Conservation (phyloP, 1,140 invertebrate genomes). For the Zaprionus camerounensis region DNA sequence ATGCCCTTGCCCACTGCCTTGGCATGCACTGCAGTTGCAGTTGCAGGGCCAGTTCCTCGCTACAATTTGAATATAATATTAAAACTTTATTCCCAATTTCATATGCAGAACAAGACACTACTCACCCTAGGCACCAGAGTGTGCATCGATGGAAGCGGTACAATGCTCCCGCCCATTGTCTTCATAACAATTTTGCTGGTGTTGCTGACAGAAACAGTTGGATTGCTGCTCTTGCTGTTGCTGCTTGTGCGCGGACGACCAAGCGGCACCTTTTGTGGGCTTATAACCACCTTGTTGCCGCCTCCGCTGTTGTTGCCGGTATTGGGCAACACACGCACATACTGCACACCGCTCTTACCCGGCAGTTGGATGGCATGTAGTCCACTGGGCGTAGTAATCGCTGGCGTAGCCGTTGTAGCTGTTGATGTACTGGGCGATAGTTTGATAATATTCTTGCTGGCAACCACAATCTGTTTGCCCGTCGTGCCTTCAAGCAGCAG, state of each 20-base stretch:
- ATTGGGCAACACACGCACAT: constrained; percentile 70
- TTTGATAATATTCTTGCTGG: background rate
- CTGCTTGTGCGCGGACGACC: constrained; percentile 31
- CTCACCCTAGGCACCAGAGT: constrained; percentile 64
- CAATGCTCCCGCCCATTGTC: constrained; percentile 61
- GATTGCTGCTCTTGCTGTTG: constrained; percentile 1
- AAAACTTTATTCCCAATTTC: background rate
- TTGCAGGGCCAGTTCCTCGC: constrained; percentile 40
- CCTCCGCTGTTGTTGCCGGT: constrained; percentile 5
- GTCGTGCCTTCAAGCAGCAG: background rate
- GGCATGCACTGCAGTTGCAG: constrained; percentile 1
- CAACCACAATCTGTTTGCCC: constrained; percentile 2
- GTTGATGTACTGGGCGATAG: background rate
- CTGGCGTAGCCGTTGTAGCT: background rate
- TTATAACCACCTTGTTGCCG: constrained; percentile 8
- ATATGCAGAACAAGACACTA: background rate
- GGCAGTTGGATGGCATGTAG: constrained; percentile 70
- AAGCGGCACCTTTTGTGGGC: constrained; percentile 51
- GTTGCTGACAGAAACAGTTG: constrained; percentile 43
- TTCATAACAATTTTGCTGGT: constrained; percentile 72
- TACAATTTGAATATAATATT: constrained; percentile 7
- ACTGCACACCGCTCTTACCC: constrained; percentile 75
- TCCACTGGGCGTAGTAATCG: constrained; percentile 24
- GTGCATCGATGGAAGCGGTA: constrained; percentile 59
- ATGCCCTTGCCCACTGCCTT: constrained; percentile 20